Base-by-base conservation (phyloP, 1,140 invertebrate genomes). In the Sitobion miscanthi region DNA sequence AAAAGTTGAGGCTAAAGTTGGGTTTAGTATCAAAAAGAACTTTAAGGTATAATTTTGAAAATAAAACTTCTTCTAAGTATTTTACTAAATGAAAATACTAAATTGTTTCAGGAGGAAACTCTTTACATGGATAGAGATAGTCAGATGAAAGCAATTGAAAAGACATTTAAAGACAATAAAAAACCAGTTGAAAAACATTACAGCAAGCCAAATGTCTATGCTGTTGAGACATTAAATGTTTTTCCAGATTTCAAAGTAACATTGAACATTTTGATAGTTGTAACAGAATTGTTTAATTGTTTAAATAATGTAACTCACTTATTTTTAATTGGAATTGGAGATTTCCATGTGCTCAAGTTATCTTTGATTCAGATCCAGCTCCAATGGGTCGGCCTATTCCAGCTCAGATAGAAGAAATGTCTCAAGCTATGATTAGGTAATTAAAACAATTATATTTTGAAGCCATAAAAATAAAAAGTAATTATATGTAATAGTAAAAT, bases 1-100 rank as follows among this genome's bases (percentile, higher is more conserved):
- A 94, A 99, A 99, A 96, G 98, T 99, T 95, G 99, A 99, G 96
- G 98, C 98, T 49, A 99, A 99, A 96, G 99, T 99, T 94, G 99
- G 99, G 95, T 99, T 98, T 95, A 99, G 98, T 96, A 98, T 99
- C 93, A 99, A 99, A 95, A 99, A 99, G 95, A 98, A 97, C 94
- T 97, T 99, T 94, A 98, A 98, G 95, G 96, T 96, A 94, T 94
- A 6, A 25, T 35, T 52, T 45, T 93, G 0, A 83, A 85, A 45
- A 35, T 30, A 23, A 89, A 47, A 54, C 0, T 35, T 54, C 14
- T 52, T 88, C 49, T 11, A 45, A 83, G 0, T 83, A 4, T 4
- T 25, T 42, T 42, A 42, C 42, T 42, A 4, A 42, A 42, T 17
- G 17, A 14, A 14, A 86, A 47, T 30, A 42, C 42, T 42, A 30